phyloP scores from a whole-genome alignment of 2,797 vertebrate genomes.

The Tauraco hartlaubi region DNA sequence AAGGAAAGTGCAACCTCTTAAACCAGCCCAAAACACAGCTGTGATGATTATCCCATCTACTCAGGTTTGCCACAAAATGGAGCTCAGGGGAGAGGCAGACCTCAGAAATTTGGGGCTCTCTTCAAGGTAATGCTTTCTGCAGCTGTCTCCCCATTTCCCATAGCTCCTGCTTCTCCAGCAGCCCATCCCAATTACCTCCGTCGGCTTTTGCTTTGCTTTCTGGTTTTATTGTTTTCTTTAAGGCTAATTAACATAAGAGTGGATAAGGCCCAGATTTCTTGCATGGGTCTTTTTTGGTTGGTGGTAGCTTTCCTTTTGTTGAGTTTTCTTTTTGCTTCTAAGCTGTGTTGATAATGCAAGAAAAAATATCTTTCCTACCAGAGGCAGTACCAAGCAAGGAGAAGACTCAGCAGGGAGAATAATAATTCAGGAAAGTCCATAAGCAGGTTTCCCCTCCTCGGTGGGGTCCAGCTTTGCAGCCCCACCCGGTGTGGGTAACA shows the following conservation, averaged over 20 bases:
- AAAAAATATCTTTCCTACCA: neutral
- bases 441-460: neutral
- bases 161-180: neutral
- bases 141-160: neutral
- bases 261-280: neutral
- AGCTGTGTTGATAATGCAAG: neutral
- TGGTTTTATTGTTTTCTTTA: neutral
- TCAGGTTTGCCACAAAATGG: neutral
- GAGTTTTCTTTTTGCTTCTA: neutral
- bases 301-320: neutral
- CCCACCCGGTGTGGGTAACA: neutral
- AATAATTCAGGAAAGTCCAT: neutral
- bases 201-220: neutral
- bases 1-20: neutral
- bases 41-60: neutral
- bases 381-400: neutral
- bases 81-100: neutral
- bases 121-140: neutral
- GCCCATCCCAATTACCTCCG: neutral
- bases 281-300: neutral
- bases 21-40: slow-evolving; percentile 29
- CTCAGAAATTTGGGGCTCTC: neutral
- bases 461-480: neutral
- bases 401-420: neutral
- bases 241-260: neutral